A percentile compares a stretch with the other conserved stretches of the same genome.
Conservation (phyloP, 37 sponge, comb jelly and placozoan species). For the Oopsacas minuta region DNA sequence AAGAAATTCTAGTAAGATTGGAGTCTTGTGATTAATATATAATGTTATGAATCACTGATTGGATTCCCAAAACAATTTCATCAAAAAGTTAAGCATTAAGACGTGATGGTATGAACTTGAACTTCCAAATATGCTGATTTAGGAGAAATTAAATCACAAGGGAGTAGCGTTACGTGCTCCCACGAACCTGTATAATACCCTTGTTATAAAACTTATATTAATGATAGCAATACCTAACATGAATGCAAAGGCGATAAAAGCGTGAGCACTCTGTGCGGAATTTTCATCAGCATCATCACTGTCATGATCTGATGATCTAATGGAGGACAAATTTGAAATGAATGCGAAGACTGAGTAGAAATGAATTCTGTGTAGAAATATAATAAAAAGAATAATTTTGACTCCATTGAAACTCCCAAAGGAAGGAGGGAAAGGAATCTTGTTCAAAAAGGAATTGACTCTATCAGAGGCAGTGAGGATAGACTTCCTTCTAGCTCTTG, state of each 20-base stretch:
- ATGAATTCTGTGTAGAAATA: background rate
- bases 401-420: constrained; percentile 4
- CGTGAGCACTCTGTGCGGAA: background rate
- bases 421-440: background rate
- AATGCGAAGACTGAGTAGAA: constrained; percentile 2
- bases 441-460: background rate
- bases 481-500: background rate
- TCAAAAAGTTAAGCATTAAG: too few relatives aligned
- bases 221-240: background rate
- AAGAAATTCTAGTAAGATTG: too few relatives aligned
- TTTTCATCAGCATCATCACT: background rate
- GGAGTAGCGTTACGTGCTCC: too few relatives aligned
- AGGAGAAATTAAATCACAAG: too few relatives aligned
- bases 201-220: too few relatives aligned
- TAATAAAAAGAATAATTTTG: background rate
- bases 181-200: too few relatives aligned
- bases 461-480: background rate
- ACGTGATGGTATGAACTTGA: too few relatives aligned
- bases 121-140: too few relatives aligned
- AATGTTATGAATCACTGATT: too few relatives aligned
- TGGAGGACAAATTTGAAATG: background rate
- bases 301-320: background rate
- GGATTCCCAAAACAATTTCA: too few relatives aligned
- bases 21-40: too few relatives aligned
- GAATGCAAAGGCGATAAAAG: background rate